Base-by-base conservation (phyloP, 2,797 vertebrate genomes). In the Phalloptychus januarius region DNA sequence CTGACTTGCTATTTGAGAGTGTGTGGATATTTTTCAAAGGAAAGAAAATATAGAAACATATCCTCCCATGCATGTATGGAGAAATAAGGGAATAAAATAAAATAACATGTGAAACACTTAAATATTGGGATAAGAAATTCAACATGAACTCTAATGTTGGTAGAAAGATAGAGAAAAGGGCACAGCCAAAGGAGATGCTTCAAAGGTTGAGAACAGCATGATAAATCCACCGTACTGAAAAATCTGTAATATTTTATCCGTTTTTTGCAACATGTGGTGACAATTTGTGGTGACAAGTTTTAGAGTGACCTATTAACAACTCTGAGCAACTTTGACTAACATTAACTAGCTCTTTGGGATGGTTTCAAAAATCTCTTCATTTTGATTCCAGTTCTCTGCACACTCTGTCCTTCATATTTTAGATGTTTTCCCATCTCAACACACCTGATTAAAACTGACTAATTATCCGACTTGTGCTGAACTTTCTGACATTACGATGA, bases 361-460 rank as follows among this genome's bases (percentile, higher is more conserved):
- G 36, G 33, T 38, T 38, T 65, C 15, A 33, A 67, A 67, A 67
- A 38, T 23, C 10, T 36, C 8, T 67, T 13, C 33, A 38, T 67
- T 40, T 67, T 25, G 4, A 40, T 38, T 36, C 36, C 33, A 40
- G 63, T 2, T 67, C 63, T 67, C 63, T 42, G 23, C 2, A 16
- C 12, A 2, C 25, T 44, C 67, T 28, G 25, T 28, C 25, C 67
- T 28, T 70, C 25, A 44, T n/a, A 28, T 70, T 44, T 42, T 28
- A 42, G 38, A 70, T 15, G 38, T 28, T 70, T 42, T 42, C 23
- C 23, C 11, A 70, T 44, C 67, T 42, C 67, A 70, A 25, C 25
- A 70, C 67, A 70, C 67, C 63, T 67, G 38, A 40, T 67, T 67
- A 40, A 40, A 67, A 67, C 36, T 40, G 38, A 67, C 63, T 67